Conservation (phyloP, 1,140 invertebrate genomes). For the Apocrypta bakeri region DNA sequence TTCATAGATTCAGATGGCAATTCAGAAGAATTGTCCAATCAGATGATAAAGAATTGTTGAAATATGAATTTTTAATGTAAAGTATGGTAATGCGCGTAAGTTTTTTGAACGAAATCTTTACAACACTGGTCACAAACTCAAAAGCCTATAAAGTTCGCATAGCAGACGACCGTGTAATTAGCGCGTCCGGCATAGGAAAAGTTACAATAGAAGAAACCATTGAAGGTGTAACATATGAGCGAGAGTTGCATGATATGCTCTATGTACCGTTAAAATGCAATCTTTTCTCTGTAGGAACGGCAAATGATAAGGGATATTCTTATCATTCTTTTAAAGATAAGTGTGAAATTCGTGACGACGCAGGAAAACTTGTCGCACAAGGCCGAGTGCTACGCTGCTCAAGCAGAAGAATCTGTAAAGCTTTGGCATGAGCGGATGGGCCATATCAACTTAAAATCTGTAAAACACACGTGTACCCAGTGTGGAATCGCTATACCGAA, state of each 20-base stretch:
- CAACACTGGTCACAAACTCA: not conserved
- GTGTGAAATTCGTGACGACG: slow-evolving; percentile 16
- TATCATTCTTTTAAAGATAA: not conserved
- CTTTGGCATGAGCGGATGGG: slow-evolving; percentile 21
- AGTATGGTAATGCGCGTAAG: slow-evolving; percentile 42
- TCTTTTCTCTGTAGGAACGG: slow-evolving; percentile 41
- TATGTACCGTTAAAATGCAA: slow-evolving; percentile 44
- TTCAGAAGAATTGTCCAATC: too few relatives aligned
- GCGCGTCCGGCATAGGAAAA: slow-evolving; percentile 34
- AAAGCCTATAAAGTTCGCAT: slow-evolving; percentile 15
- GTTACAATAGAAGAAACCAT: slow-evolving; percentile 33
- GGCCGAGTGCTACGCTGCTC: slow-evolving; percentile 17
- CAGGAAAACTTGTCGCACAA: not conserved
- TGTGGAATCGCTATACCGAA: not conserved
- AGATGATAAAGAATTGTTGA: too few relatives aligned
- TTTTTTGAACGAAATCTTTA: slow-evolving; percentile 36
- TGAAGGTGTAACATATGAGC: slow-evolving; percentile 19
- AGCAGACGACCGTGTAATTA: slow-evolving; percentile 26
- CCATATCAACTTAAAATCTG: slow-evolving; percentile 30
- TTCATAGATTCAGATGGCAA: too few relatives aligned
- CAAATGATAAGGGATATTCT: slow-evolving; percentile 16
- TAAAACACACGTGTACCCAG: slow-evolving; percentile 8
- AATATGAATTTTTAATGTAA: too few relatives aligned
- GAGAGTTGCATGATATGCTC: slow-evolving; percentile 40
- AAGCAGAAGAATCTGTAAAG: slow-evolving; percentile 8